These are phyloP conservation scores for Sarcophaga rosellei DNA, from an alignment of 2,888 invertebrate genomes.

Conservation along the genomic window DNA sequence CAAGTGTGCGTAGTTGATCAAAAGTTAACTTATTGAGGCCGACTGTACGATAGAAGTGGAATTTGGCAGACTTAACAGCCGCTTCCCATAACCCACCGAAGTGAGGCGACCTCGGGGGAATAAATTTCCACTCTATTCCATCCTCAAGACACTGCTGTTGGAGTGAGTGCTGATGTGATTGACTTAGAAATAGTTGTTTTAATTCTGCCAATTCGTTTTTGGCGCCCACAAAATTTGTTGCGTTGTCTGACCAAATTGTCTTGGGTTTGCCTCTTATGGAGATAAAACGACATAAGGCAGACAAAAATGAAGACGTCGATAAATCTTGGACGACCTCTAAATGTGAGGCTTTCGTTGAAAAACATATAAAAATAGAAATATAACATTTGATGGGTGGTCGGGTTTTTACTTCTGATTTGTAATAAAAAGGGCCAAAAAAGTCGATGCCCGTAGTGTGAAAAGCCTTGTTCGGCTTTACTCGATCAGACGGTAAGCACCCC, in stretches of 20 bases:
- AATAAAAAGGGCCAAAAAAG: constrained; percentile 48
- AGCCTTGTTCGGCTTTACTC: constrained; percentile 39
- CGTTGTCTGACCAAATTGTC: constrained; percentile 37
- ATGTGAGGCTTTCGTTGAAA: constrained; percentile 53
- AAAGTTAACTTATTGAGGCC: constrained; percentile 38
- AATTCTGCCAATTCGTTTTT: constrained; percentile 47
- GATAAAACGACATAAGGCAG: constrained; percentile 40
- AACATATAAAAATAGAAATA: constrained; percentile 49
- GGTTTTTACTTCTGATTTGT: constrained; percentile 44
- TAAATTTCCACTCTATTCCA: constrained; percentile 50
- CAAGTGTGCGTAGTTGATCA: constrained; percentile 59
- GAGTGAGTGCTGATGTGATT: constrained; percentile 4
- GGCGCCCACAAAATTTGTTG: constrained; percentile 53
- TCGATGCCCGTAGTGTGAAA: constrained; percentile 46
- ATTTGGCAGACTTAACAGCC: constrained; percentile 51
- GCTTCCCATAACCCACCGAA: constrained; percentile 63
- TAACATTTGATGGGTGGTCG: constrained; percentile 55
- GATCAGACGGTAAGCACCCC: constrained; percentile 31
- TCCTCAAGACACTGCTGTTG: constrained; percentile 25
- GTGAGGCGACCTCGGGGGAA: constrained; percentile 54
- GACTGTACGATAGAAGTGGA: constrained; percentile 55
- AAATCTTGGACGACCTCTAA: constrained; percentile 51
- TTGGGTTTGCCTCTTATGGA: constrained; percentile 37
- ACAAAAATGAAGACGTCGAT: constrained; percentile 50
- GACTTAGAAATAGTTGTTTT: constrained; percentile 22